Evolutionary conservation across 2,797 vertebrate genomes (phyloP), one percentile per base, ranked within the genome.

Genomic region (Masticophis lateralis): DNA sequence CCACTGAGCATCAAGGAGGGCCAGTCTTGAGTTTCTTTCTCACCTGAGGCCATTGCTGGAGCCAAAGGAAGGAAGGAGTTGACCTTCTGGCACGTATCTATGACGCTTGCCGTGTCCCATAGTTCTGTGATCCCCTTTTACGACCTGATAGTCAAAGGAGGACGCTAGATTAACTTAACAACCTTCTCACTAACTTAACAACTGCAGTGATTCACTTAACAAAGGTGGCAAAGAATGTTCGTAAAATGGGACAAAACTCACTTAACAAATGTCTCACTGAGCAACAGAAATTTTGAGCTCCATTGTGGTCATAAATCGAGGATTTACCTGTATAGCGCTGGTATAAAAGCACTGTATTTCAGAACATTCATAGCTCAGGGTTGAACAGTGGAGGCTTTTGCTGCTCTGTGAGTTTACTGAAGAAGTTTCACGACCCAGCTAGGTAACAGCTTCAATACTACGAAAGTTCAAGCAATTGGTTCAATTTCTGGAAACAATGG

Each of bases 51-150:
- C 32, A 20, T 79, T 43, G 69, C 69, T 10, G 32, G 16, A 8
- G 69, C 69, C 69, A 37, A 37, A 79, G 32, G 2, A 18, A 20
- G 69, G 32, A 74, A 74, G 32, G 5, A 7, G 69, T 9, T 16
- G 14, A 74, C 0, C 5, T 6, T 14, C 28, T n/a, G 5, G 63
- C 28, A n/a, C 14, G 28, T 14, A 66, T 6, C 14, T 66, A 66
- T 6, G 28, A 66, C 2, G 4, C 0, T 66, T 66, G 63, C 5
- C 0, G 28, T 3, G 2, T 66, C 2, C 63, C 12, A n/a, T 0
- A 28, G 12, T 66, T 28, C 0, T 5, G 2, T 6, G 28, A n/a
- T 66, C 5, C 28, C 28, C 13, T 14, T 32, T 66, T n/a, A 2
- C 2, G 63, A 66, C 63, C 63, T 66, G 28, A n/a, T n/a, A 5